A percentile compares a stretch with the other conserved stretches of the same genome.
These are phyloP conservation scores for Scotopteryx bipunctaria DNA, from an alignment of 2,888 invertebrate genomes.

Conservation along the genomic window DNA sequence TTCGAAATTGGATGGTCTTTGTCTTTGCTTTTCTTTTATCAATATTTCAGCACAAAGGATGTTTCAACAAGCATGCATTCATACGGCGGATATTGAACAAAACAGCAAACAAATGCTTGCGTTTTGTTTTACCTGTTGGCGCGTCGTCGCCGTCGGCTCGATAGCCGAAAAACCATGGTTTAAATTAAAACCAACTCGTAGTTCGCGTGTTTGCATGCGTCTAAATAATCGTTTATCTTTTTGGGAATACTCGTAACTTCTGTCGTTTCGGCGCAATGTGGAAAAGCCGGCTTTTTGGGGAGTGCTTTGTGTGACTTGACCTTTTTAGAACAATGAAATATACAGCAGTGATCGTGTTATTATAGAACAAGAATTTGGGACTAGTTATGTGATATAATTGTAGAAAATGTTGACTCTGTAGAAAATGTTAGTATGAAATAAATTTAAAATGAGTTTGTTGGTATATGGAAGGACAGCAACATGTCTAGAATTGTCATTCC, in stretches of 20 bases:
- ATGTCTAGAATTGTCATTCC: too few species aligned
- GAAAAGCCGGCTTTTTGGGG: conserved; percentile 25
- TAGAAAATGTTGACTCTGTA: too few species aligned
- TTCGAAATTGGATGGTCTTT: too few species aligned
- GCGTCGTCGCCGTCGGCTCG: conserved; percentile 30
- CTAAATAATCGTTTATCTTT: conserved; percentile 34
- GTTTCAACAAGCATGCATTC: conserved; percentile 5
- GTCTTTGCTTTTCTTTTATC: neutral
- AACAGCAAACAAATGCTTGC: conserved; percentile 31
- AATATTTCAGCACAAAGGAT: conserved; percentile 1
- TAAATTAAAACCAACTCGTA: too few species aligned
- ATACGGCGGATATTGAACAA: conserved; percentile 27
- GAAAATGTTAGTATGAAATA: too few species aligned
- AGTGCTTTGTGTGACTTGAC: conserved; percentile 44
- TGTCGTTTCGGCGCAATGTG: conserved; percentile 9
- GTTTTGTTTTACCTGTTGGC: conserved; percentile 33
- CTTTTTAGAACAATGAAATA: conserved; percentile 48
- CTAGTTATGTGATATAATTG: too few species aligned
- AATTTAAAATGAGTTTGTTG: too few species aligned
- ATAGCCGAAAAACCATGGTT: conserved; percentile 21
- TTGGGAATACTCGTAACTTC: conserved; percentile 25
- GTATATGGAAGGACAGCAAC: too few species aligned
- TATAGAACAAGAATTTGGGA: too few species aligned
- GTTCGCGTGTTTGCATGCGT: conserved; percentile 27
- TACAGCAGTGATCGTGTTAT: too few species aligned